These are phyloP conservation scores for Yponomeuta sedellus DNA, from an alignment of 2,888 invertebrate species.

Conservation along the genomic window DNA sequence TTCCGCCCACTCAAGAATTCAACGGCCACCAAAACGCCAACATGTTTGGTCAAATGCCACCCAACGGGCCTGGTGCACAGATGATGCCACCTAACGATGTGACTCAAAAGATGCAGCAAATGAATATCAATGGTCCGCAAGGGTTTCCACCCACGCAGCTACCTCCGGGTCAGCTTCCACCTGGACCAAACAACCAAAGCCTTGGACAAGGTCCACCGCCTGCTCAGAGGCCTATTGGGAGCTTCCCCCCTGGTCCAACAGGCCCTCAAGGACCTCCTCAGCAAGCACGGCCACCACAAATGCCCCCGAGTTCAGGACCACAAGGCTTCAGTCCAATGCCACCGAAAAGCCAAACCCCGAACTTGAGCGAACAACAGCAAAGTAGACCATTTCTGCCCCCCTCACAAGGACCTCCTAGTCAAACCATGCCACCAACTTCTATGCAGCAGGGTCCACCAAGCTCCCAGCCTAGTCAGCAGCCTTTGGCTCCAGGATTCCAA, in stretches of 20 bases:
- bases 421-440: slow-evolving; percentile 13
- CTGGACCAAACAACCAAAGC: slow-evolving; percentile 46
- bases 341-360: slow-evolving; percentile 23
- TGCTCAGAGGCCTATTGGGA: slow-evolving; percentile 36
- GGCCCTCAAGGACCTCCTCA: slow-evolving; percentile 30
- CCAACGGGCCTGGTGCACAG: slow-evolving; percentile 20
- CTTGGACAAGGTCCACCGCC: slow-evolving; percentile 34
- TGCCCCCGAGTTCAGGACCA: slow-evolving; percentile 26
- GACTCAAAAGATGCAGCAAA: slow-evolving; percentile 66
- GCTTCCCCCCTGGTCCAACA: not conserved
- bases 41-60: slow-evolving; percentile 41
- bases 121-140: slow-evolving; percentile 60
- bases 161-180: slow-evolving; percentile 43
- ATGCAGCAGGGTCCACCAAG: slow-evolving; percentile 11
- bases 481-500: slow-evolving; percentile 22
- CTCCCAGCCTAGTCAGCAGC: slow-evolving; percentile 19
- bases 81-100: slow-evolving; percentile 44
- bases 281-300: slow-evolving; percentile 36
- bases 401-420: slow-evolving; percentile 13
- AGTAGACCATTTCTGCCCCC: slow-evolving; percentile 10
- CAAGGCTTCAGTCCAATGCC: slow-evolving; percentile 19
- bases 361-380: not conserved
- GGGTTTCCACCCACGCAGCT: slow-evolving; percentile 55
- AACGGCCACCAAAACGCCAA: slow-evolving; percentile 64
- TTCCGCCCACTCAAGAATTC: slow-evolving; percentile 55